Evolutionary conservation across 2,113 vertebrate species (phyloP), one percentile per base, ranked within the genome.

Genomic region (Bubo blakistoni): DNA sequence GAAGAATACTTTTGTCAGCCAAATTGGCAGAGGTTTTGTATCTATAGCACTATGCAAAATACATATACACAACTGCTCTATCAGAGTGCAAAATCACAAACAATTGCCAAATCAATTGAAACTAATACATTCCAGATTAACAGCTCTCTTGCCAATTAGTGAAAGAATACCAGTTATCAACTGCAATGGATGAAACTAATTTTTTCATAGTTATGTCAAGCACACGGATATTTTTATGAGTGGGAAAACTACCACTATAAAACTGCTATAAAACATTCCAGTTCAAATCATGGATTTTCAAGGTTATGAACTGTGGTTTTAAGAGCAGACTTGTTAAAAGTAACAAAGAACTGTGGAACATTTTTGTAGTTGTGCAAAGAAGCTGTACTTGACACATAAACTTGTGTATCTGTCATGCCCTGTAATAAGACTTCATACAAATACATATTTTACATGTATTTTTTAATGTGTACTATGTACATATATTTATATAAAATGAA

Each of bases 91-190:
- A 73, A 91, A 55, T 81, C 40, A 67, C 26, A 62, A 78, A 80
- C 24, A 71, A 81, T 72, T 84, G 46, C 61, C 81, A 87, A 94
- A 96, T 63, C 55, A 80, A 54, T 69, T 82, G 74, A 92, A 97
- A 92, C 63, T 65, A 70, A 88, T 66, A 49, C 63, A 69, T 21
- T 81, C 47, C 47, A 96, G 79, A 95, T 88, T 81, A 85, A 95
- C 59, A 51, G 16, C 24, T 88, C 61, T 87, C 54, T 92, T 94
- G 62, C 27, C 52, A 86, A 70, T 94, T 91, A 95, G 57, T 49
- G 54, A 86, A 96, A 92, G 90, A 97, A 94, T 52, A 78, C 27
- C 20, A 55, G 46, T 73, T 96, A 61, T 88, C n/a, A 92, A 30
- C 90, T 71, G 27, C 36, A 90, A 49, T 18, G 40, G 15, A 92